phyloP scores from a whole-genome alignment of 2,888 invertebrate species.

The Himalopsyche japonica region DNA sequence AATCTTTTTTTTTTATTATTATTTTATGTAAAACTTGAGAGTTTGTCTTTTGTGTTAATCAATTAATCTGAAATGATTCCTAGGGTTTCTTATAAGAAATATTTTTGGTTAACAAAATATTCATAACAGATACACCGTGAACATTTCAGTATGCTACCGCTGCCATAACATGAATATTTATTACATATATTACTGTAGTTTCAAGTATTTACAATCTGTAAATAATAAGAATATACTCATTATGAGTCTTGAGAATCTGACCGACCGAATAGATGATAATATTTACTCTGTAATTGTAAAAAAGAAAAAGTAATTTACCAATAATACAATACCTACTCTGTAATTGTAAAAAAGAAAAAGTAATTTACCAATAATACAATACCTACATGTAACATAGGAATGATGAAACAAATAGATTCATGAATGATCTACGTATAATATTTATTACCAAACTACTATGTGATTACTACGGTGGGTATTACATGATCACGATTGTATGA shows the following conservation, averaged over 20 bases:
- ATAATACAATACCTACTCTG: background rate
- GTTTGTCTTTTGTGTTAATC: no score
- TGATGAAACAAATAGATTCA: background rate
- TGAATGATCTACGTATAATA: background rate
- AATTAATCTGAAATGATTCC: no score
- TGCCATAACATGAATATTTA: background rate
- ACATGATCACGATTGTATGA: no score
- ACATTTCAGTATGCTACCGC: background rate
- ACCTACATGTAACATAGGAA: background rate
- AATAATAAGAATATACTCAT: background rate
- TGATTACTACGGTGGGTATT: background rate
- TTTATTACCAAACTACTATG: background rate
- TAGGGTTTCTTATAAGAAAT: no score
- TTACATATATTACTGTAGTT: no score
- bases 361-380: background rate
- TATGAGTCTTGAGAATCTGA: background rate
- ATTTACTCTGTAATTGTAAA: background rate
- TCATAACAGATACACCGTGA: no score
- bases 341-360: background rate
- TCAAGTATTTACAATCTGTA: no score
- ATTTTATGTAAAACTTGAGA: no score
- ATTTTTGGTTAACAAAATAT: no score
- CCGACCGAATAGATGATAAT: background rate
- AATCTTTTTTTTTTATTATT: no score
- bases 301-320: background rate